Percentiles rank a stretch among this genome's conserved stretches.
Conservation (phyloP, 2,888 invertebrate species). For the Dasysyrphus albostriatus region DNA sequence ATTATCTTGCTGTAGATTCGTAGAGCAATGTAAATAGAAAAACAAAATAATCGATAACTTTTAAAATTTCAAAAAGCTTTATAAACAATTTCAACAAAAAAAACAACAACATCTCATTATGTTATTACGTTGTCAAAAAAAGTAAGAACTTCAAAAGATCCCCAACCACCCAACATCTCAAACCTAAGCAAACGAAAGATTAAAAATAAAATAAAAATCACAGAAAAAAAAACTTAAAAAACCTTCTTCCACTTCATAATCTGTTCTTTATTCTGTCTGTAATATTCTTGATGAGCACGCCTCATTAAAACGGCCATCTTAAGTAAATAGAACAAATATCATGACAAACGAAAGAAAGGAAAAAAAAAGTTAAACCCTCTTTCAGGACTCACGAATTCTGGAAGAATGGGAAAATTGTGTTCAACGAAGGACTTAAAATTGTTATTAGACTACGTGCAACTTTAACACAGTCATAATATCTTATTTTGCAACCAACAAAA, state of each 20-base stretch:
- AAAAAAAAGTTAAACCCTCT: constrained; percentile 17
- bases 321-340: constrained; percentile 71
- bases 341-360: constrained; percentile 40
- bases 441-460: constrained; percentile 73
- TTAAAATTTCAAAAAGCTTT: neutral
- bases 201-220: constrained; percentile 39
- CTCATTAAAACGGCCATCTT: constrained; percentile 74
- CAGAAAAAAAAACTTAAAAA: constrained; percentile 15
- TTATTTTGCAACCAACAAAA: constrained; percentile 30
- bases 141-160: constrained; percentile 52
- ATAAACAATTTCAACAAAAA: neutral
- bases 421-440: constrained; percentile 72
- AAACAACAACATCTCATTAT: neutral
- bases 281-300: constrained; percentile 70
- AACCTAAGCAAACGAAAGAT: constrained; percentile 64
- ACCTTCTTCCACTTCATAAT: constrained; percentile 63
- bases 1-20: no score
- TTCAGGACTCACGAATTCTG: neutral
- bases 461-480: constrained; percentile 56
- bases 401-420: constrained; percentile 67
- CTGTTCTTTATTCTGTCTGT: constrained; percentile 59
- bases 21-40: no score
- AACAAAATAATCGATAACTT: no score
- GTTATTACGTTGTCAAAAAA: neutral
- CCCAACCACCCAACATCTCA: neutral